A percentile compares a stretch with the other conserved stretches of the same genome.
These are phyloP conservation scores for Neoascia interrupta DNA, from an alignment of 2,888 invertebrate genomes.

Conservation along the genomic window DNA sequence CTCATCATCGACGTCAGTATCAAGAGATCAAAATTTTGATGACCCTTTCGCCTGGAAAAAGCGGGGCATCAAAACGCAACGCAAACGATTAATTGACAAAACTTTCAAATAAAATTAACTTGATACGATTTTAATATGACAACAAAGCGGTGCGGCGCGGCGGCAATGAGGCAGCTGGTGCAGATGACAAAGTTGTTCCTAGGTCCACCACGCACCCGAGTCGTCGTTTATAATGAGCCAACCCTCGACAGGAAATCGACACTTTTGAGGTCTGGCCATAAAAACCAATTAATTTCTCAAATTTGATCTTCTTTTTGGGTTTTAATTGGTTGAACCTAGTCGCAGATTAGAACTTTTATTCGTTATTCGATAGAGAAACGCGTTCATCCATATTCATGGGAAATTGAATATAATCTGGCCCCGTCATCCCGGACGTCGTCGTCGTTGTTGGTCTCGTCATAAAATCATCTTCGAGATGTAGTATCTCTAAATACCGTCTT, in stretches of 20 bases:
- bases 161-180: neutral
- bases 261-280: conserved; percentile 48
- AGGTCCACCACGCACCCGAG: neutral
- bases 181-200: conserved; percentile 27
- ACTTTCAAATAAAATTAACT: conserved; percentile 64
- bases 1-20: conserved; percentile 36
- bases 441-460: conserved; percentile 25
- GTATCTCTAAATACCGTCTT: neutral
- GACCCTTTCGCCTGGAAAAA: conserved; percentile 11
- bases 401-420: conserved; percentile 30
- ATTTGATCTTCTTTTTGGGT: conserved; percentile 51
- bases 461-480: conserved; percentile 24
- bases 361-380: conserved; percentile 17
- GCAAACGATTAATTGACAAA: conserved; percentile 46
- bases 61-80: neutral
- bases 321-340: conserved; percentile 44
- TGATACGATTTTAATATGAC: conserved; percentile 66
- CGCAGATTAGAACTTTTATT: conserved; percentile 23
- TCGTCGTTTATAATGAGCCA: conserved; percentile 29
- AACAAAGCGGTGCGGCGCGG: conserved; percentile 41
- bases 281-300: conserved; percentile 62
- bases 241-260: conserved; percentile 58
- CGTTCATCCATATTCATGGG: conserved; percentile 58
- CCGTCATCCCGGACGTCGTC: too few species aligned
- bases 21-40: conserved; percentile 62